These are phyloP conservation scores for Semibalanus balanoides DNA, from an alignment of 1,140 invertebrate species.

Conservation along the genomic window DNA sequence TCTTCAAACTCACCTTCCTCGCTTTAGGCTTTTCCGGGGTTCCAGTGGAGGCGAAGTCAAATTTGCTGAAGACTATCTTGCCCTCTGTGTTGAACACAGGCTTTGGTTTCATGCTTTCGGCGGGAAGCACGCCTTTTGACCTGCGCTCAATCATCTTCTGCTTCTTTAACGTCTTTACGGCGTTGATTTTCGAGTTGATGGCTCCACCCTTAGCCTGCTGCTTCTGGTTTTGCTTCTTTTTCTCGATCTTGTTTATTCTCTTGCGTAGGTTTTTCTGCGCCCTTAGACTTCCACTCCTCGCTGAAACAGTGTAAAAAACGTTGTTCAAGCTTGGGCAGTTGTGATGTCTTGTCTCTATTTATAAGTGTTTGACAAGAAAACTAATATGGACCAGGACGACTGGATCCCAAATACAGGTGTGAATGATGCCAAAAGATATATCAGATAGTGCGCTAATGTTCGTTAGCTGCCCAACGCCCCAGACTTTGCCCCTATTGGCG, in stretches of 20 bases:
- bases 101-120: conserved; percentile 28
- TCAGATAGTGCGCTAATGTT: no score
- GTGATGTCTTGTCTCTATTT: no score
- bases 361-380: no score
- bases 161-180: neutral
- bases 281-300: neutral
- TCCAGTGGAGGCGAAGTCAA: conserved; percentile 54
- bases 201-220: neutral
- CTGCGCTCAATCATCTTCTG: neutral
- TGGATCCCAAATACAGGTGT: no score
- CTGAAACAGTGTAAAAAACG: no score
- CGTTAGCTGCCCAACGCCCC: no score
- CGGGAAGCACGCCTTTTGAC: neutral
- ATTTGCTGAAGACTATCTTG: conserved; percentile 68
- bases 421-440: no score
- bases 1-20: conserved; percentile 43
- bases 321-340: no score
- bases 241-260: neutral
- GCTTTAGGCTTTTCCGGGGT: conserved; percentile 35
- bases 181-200: neutral
- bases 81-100: conserved; percentile 59
- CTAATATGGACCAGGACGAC: no score
- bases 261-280: neutral
- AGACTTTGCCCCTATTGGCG: no score
- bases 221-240: neutral